A percentile compares a stretch with the other conserved stretches of the same genome.
phyloP scores from a whole-genome alignment of 2,888 invertebrate genomes.

The Julus scanicus region DNA sequence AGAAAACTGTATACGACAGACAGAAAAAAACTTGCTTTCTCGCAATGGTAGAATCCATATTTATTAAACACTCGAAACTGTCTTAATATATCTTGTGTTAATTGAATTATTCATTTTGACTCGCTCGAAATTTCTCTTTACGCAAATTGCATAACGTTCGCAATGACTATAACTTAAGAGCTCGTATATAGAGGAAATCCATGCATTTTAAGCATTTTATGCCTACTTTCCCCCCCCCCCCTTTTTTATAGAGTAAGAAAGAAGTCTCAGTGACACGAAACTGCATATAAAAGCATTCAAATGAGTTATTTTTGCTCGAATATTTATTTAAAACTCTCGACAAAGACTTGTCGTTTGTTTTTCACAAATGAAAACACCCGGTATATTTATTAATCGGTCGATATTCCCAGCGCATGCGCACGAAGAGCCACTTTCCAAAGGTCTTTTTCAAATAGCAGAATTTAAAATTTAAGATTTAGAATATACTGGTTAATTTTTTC shows the following conservation, averaged over 20 bases:
- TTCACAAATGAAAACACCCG: conserved; percentile 40
- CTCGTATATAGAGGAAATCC: neutral
- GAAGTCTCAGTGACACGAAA: neutral
- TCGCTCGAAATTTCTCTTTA: conserved; percentile 12
- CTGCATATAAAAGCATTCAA: conserved; percentile 3
- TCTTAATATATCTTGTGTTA: conserved; percentile 19
- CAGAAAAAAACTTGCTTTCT: neutral
- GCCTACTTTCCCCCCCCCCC: neutral
- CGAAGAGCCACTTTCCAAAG: neutral
- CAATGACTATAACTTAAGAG: neutral
- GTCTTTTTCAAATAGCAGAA: neutral
- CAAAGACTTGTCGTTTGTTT: neutral
- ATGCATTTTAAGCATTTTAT: neutral
- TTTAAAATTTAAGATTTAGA: too few relatives aligned
- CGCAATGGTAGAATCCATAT: neutral
- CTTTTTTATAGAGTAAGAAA: neutral
- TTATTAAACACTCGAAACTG: neutral
- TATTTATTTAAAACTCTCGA: conserved; percentile 32
- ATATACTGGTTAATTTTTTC: too few relatives aligned
- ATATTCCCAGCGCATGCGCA: conserved; percentile 26
- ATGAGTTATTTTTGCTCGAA: conserved; percentile 34
- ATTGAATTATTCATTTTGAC: conserved; percentile 29
- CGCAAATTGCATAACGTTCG: conserved; percentile 1
- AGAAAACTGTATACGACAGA: too few relatives aligned
- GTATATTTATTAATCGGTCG: conserved; percentile 12